These are phyloP conservation scores for Pomatostomus ruficeps DNA, from an alignment of 2,113 vertebrate species.

Conservation along the genomic window DNA sequence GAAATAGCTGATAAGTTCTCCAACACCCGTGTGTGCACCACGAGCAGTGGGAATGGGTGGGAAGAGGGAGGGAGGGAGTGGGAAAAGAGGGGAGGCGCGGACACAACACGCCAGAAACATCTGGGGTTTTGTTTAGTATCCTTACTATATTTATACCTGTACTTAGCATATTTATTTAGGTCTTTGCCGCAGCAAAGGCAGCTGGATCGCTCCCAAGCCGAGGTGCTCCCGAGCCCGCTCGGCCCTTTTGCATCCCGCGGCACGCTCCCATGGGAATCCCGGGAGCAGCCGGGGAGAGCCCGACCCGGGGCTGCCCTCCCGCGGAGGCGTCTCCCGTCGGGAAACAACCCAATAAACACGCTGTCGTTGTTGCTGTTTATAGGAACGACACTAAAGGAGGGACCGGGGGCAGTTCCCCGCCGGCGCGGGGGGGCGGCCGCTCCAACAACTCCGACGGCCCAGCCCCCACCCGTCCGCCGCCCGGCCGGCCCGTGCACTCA, in stretches of 20 bases:
- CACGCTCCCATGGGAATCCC: neutral
- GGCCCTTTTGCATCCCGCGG: neutral
- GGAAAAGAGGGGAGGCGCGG: neutral
- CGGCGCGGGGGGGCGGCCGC: neutral
- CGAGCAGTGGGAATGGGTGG: neutral
- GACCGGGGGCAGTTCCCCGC: neutral
- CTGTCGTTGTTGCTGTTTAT: neutral
- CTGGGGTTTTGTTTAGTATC: neutral
- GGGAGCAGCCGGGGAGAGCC: neutral
- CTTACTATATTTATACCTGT: accelerated
- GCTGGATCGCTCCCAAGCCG: neutral
- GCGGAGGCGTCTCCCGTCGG: neutral
- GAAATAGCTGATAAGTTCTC: accelerated
- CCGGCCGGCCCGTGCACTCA: neutral
- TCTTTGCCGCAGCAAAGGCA: neutral
- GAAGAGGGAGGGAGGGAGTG: neutral
- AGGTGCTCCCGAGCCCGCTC: neutral
- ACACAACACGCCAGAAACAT: neutral
- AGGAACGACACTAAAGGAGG: neutral
- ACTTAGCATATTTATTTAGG: neutral
- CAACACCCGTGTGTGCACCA: neutral
- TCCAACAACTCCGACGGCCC: neutral
- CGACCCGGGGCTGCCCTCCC: neutral
- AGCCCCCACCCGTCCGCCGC: too few species aligned
- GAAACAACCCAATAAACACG: neutral